Base-by-base conservation (phyloP, 2,888 invertebrate genomes). In the Salticus scenicus region DNA sequence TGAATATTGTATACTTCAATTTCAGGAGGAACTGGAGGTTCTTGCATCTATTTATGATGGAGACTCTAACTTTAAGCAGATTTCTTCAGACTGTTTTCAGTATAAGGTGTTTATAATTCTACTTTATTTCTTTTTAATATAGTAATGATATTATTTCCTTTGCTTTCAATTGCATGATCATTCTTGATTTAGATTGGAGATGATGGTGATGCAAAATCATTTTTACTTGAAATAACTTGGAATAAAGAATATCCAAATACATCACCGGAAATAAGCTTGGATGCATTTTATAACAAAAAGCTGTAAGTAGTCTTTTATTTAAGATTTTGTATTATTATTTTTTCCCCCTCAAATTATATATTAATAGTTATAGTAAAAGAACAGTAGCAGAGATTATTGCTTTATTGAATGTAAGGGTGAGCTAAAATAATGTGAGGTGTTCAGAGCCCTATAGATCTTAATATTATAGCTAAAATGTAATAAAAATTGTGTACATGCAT, bases 31-130 rank as follows among this genome's bases (percentile, higher is more conserved):
- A 92, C 92, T 95, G 74, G 98, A 98, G 92, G 98, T 97, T 0
- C 92, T 98, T 82, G 94, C 94, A 88, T 97, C 98, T 2, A 98
- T 98, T 90, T 98, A 98, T 91, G 98, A 98, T 90, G 98, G 98
- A 24, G 98, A 98, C 92, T 93, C 94, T 1, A 94, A 94, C 85
- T 98, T 97, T 90, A 97, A 96, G 91, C 94, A 96, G 92, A 91
- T 96, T 41, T 94, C 94, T 90, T 91, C 93, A 10, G 95, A 94
- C 79, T 94, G 94, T 79, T 98, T 95, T 92, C 97, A 98, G 90
- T 98, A 98, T 90, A 98, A 97, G 94, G 98, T 97, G 37, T 37
- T 14, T 41, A 37, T 30, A 41, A 20, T n/a, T 28, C 17, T 57
- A 20, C n/a, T 0, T 8, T 20, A 20, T 8, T 57, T 14, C n/a